These are phyloP conservation scores for Catharus bicknelli DNA, from an alignment of 2,113 vertebrate species.

Conservation along the genomic window DNA sequence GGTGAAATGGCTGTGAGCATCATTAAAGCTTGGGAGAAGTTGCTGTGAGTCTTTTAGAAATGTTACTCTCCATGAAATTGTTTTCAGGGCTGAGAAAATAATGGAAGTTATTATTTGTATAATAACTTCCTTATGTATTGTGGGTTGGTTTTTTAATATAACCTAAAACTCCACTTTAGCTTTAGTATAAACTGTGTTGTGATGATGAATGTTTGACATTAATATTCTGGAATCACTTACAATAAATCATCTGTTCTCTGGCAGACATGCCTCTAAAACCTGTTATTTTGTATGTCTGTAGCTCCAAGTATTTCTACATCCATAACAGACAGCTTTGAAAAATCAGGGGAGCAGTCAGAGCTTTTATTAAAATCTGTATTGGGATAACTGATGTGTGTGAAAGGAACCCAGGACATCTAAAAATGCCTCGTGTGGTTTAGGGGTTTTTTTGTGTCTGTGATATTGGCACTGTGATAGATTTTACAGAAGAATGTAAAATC, in stretches of 20 bases:
- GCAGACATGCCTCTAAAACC: not conserved
- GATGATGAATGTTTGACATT: not conserved
- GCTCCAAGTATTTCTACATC: not conserved
- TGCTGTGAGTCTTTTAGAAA: not conserved
- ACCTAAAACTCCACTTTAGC: not conserved
- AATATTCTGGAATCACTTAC: not conserved
- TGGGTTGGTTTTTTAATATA: not conserved
- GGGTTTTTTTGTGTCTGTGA: not conserved
- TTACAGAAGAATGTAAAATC: not conserved
- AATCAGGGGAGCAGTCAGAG: not conserved
- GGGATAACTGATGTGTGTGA: not conserved
- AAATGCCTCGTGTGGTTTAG: not conserved
- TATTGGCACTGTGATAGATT: not conserved
- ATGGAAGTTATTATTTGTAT: not conserved
- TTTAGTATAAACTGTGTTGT: not conserved
- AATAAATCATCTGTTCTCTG: not conserved
- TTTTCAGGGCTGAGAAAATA: not conserved
- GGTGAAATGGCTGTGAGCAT: not conserved
- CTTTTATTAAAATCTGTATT: not conserved
- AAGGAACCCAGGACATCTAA: not conserved
- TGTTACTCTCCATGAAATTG: not conserved
- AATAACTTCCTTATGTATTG: not conserved
- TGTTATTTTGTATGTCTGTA: not conserved
- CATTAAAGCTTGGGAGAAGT: not conserved
- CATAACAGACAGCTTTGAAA: not conserved